Evolutionary conservation across 2,888 invertebrate genomes (phyloP), one percentile per base, ranked within the genome.

Genomic region (Scaptomyza caliginosa): DNA sequence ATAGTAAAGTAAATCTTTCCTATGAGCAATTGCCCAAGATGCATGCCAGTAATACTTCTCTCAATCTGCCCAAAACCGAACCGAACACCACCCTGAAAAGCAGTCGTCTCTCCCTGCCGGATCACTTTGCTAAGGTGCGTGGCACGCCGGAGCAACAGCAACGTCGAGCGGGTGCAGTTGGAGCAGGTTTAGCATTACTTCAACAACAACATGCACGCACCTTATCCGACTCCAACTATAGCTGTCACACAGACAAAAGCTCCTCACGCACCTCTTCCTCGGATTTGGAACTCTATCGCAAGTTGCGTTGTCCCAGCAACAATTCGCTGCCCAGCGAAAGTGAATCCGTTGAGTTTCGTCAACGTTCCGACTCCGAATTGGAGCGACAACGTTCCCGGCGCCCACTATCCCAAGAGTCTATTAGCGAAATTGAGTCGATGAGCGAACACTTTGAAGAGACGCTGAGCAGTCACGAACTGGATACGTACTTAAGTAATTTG

Each of bases 331-430:
- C 88, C 64, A 91, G 91, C 36, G 91, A 91, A 67, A 89, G 82
- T 0, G 91, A 91, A 66, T 93, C 92, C 0, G 91, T 93, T 3
- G 94, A 95, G 74, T 91, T 94, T 5, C 91, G 94, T 3, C 89
- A 89, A 26, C 86, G 89, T 11, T 90, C 91, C 6, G 92, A 92
- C 72, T 93, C 93, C 65, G 92, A 92, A 2, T 76, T 93, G 36
- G 94, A 94, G 79, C 92, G 93, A 23, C 93, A 94, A 76, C 90
- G 95, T 38, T 96, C 95, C 81, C 92, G 96, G 48, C 92, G 95
- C 72, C 96, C 96, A 0, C 92, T 96, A 3, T 95, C 96, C 17
- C 95, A 95, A 86, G 95, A 96, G 77, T 95, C 95, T 38, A 90
- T 91, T 5, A 95, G 94, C 86, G 94, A 95, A 88, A 92, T 95